A percentile compares a stretch with the other conserved stretches of the same genome.
These are phyloP conservation scores for Halcyon badia DNA, from an alignment of 2,797 vertebrate genomes.

Conservation along the genomic window DNA sequence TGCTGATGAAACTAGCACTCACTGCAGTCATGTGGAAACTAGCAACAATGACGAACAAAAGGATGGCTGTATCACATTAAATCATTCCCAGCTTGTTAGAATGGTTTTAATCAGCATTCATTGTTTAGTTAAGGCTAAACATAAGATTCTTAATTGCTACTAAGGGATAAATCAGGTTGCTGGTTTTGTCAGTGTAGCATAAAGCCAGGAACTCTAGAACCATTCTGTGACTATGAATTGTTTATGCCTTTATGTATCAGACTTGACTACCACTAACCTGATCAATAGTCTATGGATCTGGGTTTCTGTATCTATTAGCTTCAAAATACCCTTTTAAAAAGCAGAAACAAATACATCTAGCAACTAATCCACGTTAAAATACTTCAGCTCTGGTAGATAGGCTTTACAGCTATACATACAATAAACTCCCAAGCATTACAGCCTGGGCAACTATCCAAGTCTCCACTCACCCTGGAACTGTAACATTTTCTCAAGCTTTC, in stretches of 20 bases:
- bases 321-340: slow-evolving; percentile 10
- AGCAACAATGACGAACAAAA: slow-evolving; percentile 49
- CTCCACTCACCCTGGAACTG: neutral
- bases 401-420: neutral
- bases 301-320: neutral
- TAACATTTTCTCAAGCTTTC: neutral
- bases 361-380: neutral
- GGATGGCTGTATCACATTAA: slow-evolving; percentile 38
- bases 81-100: slow-evolving; percentile 48
- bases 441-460: neutral
- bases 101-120: slow-evolving; percentile 58
- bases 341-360: neutral
- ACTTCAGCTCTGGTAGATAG: neutral
- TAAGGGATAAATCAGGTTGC: slow-evolving; percentile 33
- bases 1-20: slow-evolving; percentile 18
- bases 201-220: neutral
- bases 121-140: slow-evolving; percentile 39
- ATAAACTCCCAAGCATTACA: neutral
- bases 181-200: neutral
- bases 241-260: neutral
- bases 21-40: slow-evolving; percentile 36
- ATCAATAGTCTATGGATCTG: neutral
- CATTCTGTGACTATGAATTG: neutral
- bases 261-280: neutral
- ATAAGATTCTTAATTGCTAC: slow-evolving; percentile 29